phyloP scores from a whole-genome alignment of 2,113 vertebrate species.

The Pipa parva region DNA sequence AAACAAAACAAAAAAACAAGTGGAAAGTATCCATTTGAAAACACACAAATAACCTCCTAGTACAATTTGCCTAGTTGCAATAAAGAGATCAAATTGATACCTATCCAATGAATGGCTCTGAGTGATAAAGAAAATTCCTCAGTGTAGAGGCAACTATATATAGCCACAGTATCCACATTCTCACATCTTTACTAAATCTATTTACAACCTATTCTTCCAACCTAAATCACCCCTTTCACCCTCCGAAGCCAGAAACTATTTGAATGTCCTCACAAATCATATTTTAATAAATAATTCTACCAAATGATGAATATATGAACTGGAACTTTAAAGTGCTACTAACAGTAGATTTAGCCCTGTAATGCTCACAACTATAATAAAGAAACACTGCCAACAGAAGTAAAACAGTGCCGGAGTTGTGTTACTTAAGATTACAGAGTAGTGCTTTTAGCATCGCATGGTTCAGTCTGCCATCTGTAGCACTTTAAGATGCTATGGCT shows the following conservation, averaged over 20 bases:
- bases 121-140: conserved; percentile 74
- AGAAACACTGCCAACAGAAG: no score
- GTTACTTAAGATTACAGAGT: no score
- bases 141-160: conserved; percentile 70
- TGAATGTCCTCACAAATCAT: conserved; percentile 61
- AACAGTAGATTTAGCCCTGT: no score
- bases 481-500: no score
- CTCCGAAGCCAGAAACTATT: conserved; percentile 52
- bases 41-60: conserved; percentile 69
- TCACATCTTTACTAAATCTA: conserved; percentile 61
- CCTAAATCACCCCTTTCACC: conserved; percentile 57
- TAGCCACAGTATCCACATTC: conserved; percentile 65
- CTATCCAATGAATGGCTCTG: conserved; percentile 63
- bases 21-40: conserved; percentile 68
- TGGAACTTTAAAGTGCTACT: no score
- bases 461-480: no score
- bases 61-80: conserved; percentile 64
- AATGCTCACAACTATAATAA: no score
- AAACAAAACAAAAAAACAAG: conserved; percentile 71
- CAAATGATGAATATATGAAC: no score
- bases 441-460: no score
- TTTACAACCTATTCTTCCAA: conserved; percentile 63
- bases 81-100: conserved; percentile 64
- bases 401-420: no score
- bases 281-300: conserved; percentile 75